Base-by-base conservation (phyloP, 2,888 invertebrate species). In the Epinotia brunnichana region DNA sequence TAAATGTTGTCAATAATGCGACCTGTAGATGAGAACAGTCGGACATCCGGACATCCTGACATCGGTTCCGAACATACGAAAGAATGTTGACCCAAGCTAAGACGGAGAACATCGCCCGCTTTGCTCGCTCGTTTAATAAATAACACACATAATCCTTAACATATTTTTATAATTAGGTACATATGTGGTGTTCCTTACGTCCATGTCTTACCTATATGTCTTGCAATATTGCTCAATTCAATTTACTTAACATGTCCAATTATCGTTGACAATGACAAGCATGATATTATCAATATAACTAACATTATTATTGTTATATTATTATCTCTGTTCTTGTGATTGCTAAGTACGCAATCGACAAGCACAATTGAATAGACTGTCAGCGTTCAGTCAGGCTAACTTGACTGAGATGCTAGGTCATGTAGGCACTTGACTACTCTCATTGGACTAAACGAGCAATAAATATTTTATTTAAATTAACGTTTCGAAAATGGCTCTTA, bases 291-390 rank as follows among this genome's bases (percentile, higher is more conserved):
- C 64, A 54, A 54, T 66, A 66, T 9, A 39, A 39, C 54, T 66
- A 54, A 66, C 54, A 35, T 35, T 13, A 35, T 53, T 48, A 48
- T 63, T 63, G 35, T 63, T 44, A 62, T 62, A 19, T 35, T 53
- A 39, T 66, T 66, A 66, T 41, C 53, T 41, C 39, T 21, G 54
- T 21, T 66, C 64, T 64, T 39, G 64, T 48, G 39, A 13, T 29
- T 39, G 39, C 54, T 17, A 4, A 39, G 61, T 62, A 64, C 53
- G 53, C 35, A 64, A 35, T 53, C 35, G 35, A 53, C 19, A 35
- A 24, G 15, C 61, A 19, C 63, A 64, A 64, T 64, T 66, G 64
- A 54, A 66, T 66, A 17, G 19, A 39, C 54, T 64, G 53, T 15
- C 64, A 29, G 17, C 3, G 63, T 53, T 53, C 51, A 66, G 64